Base-by-base conservation (phyloP, 2,888 invertebrate genomes). In the Eurytoma adleriae region DNA sequence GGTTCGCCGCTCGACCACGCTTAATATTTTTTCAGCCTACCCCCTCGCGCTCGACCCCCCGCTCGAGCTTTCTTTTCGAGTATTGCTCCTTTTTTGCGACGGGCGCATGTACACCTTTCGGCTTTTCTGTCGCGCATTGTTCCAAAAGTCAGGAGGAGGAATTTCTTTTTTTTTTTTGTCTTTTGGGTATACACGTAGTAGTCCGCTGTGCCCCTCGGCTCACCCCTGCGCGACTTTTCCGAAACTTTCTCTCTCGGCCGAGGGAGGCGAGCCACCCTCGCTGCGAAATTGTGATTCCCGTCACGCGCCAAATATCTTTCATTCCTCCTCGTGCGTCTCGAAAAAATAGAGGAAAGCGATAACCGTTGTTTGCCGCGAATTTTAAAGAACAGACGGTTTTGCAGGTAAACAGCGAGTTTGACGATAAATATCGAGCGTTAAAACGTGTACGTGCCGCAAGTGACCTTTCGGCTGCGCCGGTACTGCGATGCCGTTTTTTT, bases 291-390 rank as follows among this genome's bases (percentile, higher is more conserved):
- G 62, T 20, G 20, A 72, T 69, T 77, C 66, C 50, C 24, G 59
- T 80, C 77, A 80, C 73, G 73, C 59, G 64, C 57, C 77, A 69
- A 68, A 73, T 70, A 73, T 77, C 59, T 73, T 59, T 68, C 27
- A 18, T 69, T 18, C 62, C 18, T 57, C 62, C 18, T 40, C 30
- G 16, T n/a, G n/a, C 0, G 12, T n/a, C 4, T 48, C 16, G 52
- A 14, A 48, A 59, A 56, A 57, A n/a, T 14, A 40, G 48, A 24
- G n/a, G 24, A 3, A 57, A 13, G 30, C 7, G 68, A 67, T 57
- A 48, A 14, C 52, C n/a, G 59, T 59, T 76, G 40, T 68, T 72
- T 62, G 40, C 67, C 24, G 18, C 16, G 54, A 76, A 80, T 72
- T 71, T 67, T 70, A 24, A 62, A 74, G 30, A 64, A 52, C 70